A percentile compares a stretch with the other conserved stretches of the same genome.
phyloP scores from a whole-genome alignment of 1,140 invertebrate species.

The Chrysoperla carnea region DNA sequence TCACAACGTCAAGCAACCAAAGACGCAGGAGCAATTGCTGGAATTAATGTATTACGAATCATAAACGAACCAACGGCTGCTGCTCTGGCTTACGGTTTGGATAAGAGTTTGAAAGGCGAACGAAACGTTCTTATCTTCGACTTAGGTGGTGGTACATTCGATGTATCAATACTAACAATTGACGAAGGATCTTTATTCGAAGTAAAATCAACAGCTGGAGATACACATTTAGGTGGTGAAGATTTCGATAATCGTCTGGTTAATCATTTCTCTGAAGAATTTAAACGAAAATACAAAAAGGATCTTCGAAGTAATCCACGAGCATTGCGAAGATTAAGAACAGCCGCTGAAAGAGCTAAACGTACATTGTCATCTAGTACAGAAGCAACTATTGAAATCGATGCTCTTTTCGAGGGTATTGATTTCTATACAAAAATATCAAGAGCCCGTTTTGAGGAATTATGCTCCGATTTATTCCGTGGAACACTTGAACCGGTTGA shows the following conservation, averaged over 20 bases:
- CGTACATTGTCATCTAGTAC: slow-evolving; percentile 35
- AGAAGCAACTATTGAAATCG: slow-evolving; percentile 35
- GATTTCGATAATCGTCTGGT: slow-evolving; percentile 76
- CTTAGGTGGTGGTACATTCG: slow-evolving; percentile 46
- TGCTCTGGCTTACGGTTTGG: slow-evolving; percentile 60
- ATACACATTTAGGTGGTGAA: slow-evolving; percentile 42
- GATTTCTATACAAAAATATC: slow-evolving; percentile 36
- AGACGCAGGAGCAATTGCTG: slow-evolving; percentile 45
- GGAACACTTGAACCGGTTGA: slow-evolving; percentile 41
- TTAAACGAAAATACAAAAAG: slow-evolving; percentile 31
- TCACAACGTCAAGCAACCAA: slow-evolving; percentile 49
- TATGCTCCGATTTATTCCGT: slow-evolving; percentile 41
- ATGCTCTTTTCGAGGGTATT: slow-evolving; percentile 32
- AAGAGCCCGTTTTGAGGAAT: slow-evolving; percentile 39
- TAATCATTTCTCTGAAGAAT: slow-evolving; percentile 42
- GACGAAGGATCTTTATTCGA: slow-evolving; percentile 47
- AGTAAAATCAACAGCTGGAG: slow-evolving; percentile 24
- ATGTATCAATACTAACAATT: slow-evolving; percentile 63
- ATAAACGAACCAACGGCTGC: slow-evolving; percentile 68
- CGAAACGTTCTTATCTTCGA: slow-evolving; percentile 45
- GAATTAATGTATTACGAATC: slow-evolving; percentile 51
- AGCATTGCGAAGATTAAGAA: slow-evolving; percentile 39
- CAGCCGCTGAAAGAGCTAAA: slow-evolving; percentile 42
- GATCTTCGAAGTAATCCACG: slow-evolving; percentile 26
- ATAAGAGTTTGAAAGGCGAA: slow-evolving; percentile 57